Evolutionary conservation across 1,140 invertebrate species (phyloP), one percentile per base, ranked within the genome.

Genomic region (Aphaenogaster rudis): DNA sequence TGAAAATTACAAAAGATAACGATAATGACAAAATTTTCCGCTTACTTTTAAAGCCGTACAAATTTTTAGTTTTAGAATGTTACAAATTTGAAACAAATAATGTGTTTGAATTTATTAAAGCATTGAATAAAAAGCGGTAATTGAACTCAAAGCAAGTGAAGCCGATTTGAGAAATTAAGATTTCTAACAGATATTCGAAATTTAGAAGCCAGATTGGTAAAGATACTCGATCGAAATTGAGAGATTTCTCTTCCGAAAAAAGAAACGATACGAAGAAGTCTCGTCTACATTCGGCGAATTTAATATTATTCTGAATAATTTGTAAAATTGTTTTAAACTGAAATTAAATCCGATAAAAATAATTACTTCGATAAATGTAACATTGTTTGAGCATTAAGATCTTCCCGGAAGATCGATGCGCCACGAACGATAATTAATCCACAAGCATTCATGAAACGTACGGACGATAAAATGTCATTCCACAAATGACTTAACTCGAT

Each of bases 401-500:
- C 13, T 42, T 61, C 4, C 6, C 15, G 6, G 17, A 48, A 5
- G 9, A 78, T 45, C 3, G 0, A 17, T 13, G n/a, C 63, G 21
- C 6, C 21, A n/a, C n/a, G 11, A 4, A 36, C 15, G 42, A 76
- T 69, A 45, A 45, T 8, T 61, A 66, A 84, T 76, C 33, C 28
- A 9, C 28, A 50, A 74, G 42, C 45, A 36, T 72, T 28, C 54
- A 39, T 7, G 80, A 61, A 84, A 61, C n/a, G 17, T 72, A 7
- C 17, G 11, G 21, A 59, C 13, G 54, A 76, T 76, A 84, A 84
- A 84, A 42, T 74, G 69, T 84, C 42, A 28, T 76, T 63, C n/a
- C 57, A 11, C 0, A 61, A 84, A 84, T 7, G 42, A 84, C n/a
- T 76, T 39, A 76, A 76, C 69, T 84, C 45, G 80, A 76, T 76